These are phyloP conservation scores for Chrosomus eos DNA, from an alignment of 2,797 vertebrate species.

Conservation along the genomic window DNA sequence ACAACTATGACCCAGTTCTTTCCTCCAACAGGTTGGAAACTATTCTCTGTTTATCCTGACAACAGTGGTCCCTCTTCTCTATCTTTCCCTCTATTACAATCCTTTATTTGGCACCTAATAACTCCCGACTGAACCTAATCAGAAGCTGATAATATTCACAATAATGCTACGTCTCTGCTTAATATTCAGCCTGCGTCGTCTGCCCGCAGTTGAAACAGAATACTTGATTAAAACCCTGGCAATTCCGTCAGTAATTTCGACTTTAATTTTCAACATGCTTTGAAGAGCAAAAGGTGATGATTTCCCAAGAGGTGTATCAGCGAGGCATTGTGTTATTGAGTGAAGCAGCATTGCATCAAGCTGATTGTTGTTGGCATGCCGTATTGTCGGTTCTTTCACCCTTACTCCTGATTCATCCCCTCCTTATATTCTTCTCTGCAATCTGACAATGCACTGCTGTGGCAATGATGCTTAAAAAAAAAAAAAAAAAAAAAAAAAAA, in stretches of 20 bases:
- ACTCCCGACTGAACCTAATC: conserved; percentile 64
- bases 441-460: conserved; percentile 31
- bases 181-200: conserved; percentile 68
- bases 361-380: conserved; percentile 57
- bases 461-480: conserved; percentile 5
- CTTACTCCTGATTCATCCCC: conserved; percentile 17
- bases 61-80: conserved; percentile 36
- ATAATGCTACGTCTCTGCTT: conserved; percentile 62
- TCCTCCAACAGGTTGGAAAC: conserved; percentile 57
- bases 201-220: conserved; percentile 73
- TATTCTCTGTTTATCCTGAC: conserved; percentile 49
- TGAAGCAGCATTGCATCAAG: conserved; percentile 56
- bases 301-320: conserved; percentile 73
- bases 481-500: background rate
- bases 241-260: conserved; percentile 75
- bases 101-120: conserved; percentile 65
- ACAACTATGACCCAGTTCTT: conserved; percentile 57
- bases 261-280: conserved; percentile 71
- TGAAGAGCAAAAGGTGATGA: conserved; percentile 75
- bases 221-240: conserved; percentile 77
- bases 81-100: conserved; percentile 33
- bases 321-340: conserved; percentile 63
- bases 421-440: conserved; percentile 16
- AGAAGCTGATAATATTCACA: conserved; percentile 67
- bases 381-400: conserved; percentile 51